Conservation (phyloP, 2,113 vertebrate species). For the Rutilus rutilus region DNA sequence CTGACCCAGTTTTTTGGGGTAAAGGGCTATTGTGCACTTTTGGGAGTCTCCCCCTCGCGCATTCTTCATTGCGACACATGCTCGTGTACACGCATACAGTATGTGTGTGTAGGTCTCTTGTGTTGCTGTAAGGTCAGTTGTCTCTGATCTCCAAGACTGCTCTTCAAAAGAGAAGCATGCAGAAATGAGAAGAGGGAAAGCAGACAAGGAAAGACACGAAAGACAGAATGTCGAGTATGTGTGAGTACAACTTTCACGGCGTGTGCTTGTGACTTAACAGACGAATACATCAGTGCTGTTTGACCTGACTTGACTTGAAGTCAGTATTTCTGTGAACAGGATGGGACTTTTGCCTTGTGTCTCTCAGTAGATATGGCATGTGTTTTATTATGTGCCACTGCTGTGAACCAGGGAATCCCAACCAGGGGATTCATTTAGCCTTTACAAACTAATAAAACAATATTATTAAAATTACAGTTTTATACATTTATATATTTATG, state of each 20-base stretch:
- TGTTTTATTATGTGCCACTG: not conserved
- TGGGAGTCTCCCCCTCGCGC: slow-evolving; percentile 65
- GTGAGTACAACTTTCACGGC: slow-evolving; percentile 18
- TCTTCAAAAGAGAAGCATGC: slow-evolving; percentile 49
- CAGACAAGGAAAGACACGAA: slow-evolving; percentile 10
- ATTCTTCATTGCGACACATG: not conserved
- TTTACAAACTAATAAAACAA: not conserved
- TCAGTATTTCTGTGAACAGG: not conserved
- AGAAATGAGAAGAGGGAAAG: slow-evolving; percentile 27
- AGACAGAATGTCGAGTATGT: slow-evolving; percentile 28
- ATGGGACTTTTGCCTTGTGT: not conserved
- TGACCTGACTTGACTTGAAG: slow-evolving; percentile 26
- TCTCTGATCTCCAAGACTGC: slow-evolving; percentile 52
- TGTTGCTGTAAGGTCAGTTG: slow-evolving; percentile 53
- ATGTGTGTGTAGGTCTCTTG: slow-evolving; percentile 54
- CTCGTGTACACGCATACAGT: slow-evolving; percentile 10
- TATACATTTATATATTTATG: not conserved
- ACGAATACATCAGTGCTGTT: not conserved
- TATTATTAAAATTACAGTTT: not conserved
- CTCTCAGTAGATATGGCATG: not conserved
- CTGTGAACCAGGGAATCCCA: not conserved
- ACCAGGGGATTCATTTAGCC: not conserved
- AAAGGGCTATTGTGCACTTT: slow-evolving; percentile 70
- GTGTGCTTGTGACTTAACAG: slow-evolving; percentile 5
- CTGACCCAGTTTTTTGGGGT: slow-evolving; percentile 75